Evolutionary conservation across 2,797 vertebrate genomes (phyloP).

Genomic region (Pangasius larnaudii): DNA sequence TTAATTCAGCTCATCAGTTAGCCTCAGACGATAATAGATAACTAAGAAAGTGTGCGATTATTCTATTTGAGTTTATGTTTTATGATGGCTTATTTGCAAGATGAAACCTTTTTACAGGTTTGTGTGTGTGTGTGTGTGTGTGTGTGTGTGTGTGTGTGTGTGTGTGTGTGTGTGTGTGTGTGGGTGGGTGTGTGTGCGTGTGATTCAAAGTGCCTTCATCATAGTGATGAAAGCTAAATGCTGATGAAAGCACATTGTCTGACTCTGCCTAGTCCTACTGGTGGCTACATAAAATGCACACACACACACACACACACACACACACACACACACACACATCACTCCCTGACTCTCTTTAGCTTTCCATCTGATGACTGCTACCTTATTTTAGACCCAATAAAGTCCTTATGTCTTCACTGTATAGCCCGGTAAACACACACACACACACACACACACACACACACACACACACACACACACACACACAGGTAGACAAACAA

Average conservation of each 20-base stretch:
- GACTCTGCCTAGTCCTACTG: slow-evolving; percentile 14
- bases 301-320: slow-evolving; percentile 6
- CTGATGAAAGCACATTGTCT: slow-evolving; percentile 38
- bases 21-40: not conserved
- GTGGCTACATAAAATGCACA: slow-evolving; percentile 20
- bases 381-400: slow-evolving; percentile 5
- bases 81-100: slow-evolving; percentile 67
- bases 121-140: not conserved
- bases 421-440: not conserved
- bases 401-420: not conserved
- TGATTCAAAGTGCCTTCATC: slow-evolving; percentile 22
- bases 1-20: not conserved
- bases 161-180: not conserved
- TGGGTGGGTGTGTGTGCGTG: not conserved
- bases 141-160: not conserved
- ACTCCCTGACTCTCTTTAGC: not conserved
- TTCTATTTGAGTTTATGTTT: slow-evolving; percentile 69
- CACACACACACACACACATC: not conserved
- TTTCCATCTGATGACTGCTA: not conserved
- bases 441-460: not conserved
- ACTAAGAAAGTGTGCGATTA: slow-evolving; percentile 57
- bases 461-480: slow-evolving; percentile 7
- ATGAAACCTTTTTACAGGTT: slow-evolving; percentile 71
- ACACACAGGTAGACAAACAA: not conserved
- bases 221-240: slow-evolving; percentile 30